phyloP scores from a whole-genome alignment of 2,888 invertebrate species.

The Lochmaea capreae region DNA sequence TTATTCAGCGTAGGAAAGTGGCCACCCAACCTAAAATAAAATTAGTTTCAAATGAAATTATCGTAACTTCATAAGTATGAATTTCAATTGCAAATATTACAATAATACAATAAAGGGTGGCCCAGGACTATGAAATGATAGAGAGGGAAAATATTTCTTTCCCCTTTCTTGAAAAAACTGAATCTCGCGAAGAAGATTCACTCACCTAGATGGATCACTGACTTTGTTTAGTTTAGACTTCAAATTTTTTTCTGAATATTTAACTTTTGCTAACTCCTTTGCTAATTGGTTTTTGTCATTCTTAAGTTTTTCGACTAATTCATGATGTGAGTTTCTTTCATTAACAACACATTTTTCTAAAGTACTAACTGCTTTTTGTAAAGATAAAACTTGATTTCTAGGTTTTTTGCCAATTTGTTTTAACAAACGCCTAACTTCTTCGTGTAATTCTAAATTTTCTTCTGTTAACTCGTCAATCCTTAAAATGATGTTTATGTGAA shows the following conservation, averaged over 20 bases:
- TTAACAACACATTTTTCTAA: constrained; percentile 64
- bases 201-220: constrained; percentile 19
- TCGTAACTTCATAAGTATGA: no score
- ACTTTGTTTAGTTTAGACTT: constrained; percentile 42
- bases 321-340: constrained; percentile 64
- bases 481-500: constrained; percentile 12
- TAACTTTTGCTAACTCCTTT: constrained; percentile 58
- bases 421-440: constrained; percentile 55
- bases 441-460: constrained; percentile 58
- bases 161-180: no score
- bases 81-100: no score
- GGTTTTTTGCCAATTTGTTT: constrained; percentile 51
- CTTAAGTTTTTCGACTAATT: constrained; percentile 63
- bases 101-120: no score
- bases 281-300: constrained; percentile 62
- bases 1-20: constrained; percentile 38
- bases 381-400: constrained; percentile 48
- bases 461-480: constrained; percentile 60
- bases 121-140: no score
- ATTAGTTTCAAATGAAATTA: constrained; percentile 6
- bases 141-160: no score
- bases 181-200: not conserved
- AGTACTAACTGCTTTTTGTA: constrained; percentile 63
- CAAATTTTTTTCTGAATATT: constrained; percentile 54
- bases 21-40: constrained; percentile 43